Evolutionary conservation across 1,140 invertebrate genomes (phyloP).

Genomic region (Rhyzopertha dominica): DNA sequence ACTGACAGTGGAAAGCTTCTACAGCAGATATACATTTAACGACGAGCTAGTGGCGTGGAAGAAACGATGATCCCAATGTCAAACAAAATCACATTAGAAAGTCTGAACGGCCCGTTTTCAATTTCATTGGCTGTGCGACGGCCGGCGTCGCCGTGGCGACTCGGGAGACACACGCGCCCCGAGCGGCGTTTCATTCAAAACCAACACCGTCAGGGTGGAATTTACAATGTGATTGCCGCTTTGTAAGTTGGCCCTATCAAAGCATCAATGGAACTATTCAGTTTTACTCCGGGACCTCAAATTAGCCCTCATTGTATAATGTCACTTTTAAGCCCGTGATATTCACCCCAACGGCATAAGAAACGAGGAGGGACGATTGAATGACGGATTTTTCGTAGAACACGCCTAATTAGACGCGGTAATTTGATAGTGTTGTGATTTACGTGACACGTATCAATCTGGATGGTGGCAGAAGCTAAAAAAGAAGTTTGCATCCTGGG

Average conservation of each 20-base stretch:
- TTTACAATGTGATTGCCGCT: conserved; percentile 41
- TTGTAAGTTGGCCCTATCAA: conserved; percentile 31
- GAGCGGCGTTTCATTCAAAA: conserved; percentile 33
- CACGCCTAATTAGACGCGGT: conserved; percentile 16
- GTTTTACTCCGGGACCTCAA: conserved; percentile 38
- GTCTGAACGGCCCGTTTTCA: too few relatives aligned
- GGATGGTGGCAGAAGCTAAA: too few relatives aligned
- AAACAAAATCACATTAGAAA: conserved; percentile 36
- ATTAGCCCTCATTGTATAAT: conserved; percentile 38
- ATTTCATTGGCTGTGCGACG: conserved; percentile 21
- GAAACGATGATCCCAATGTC: conserved; percentile 23
- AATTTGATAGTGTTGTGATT: conserved; percentile 20
- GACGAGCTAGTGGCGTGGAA: too few relatives aligned
- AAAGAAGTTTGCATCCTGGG: too few relatives aligned
- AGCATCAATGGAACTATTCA: conserved; percentile 29
- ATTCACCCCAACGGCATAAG: not conserved
- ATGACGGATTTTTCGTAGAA: conserved; percentile 12
- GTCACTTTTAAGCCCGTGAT: conserved; percentile 9
- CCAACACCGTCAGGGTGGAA: conserved; percentile 38
- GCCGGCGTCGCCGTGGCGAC: conserved; percentile 25
- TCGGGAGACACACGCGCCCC: conserved; percentile 26
- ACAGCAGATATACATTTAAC: too few relatives aligned
- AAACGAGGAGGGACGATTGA: conserved; percentile 2
- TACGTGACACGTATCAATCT: conserved; percentile 17
- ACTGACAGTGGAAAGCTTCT: too few relatives aligned